These are phyloP conservation scores for Drosophila meridiana DNA, from an alignment of 2,888 invertebrate species.

Conservation along the genomic window DNA sequence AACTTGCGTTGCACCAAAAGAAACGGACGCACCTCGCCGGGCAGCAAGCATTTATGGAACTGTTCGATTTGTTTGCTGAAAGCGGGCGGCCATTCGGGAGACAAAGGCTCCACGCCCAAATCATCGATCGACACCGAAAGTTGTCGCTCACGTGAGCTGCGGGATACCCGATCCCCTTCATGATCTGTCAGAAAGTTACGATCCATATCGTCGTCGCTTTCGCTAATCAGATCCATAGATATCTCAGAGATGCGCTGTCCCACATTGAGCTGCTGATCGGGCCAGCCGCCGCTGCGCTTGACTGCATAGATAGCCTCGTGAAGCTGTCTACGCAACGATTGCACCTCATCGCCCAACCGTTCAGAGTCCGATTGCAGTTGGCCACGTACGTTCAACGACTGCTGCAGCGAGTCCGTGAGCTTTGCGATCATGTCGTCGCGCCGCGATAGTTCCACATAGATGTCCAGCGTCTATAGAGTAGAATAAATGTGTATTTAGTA, in stretches of 20 bases:
- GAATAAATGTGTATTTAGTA: neutral
- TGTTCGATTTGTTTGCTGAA: constrained; percentile 84
- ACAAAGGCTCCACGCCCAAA: constrained; percentile 44
- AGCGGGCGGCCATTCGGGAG: constrained; percentile 65
- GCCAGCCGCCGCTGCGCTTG: constrained; percentile 73
- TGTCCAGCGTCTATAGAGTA: constrained; percentile 88
- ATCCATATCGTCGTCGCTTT: constrained; percentile 84
- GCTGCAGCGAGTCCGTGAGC: constrained; percentile 89
- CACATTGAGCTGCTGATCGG: constrained; percentile 82
- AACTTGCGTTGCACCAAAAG: constrained; percentile 86
- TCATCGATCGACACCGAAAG: constrained; percentile 69
- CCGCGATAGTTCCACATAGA: constrained; percentile 89
- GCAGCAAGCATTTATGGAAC: constrained; percentile 83
- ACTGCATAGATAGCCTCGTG: constrained; percentile 85
- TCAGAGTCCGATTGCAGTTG: constrained; percentile 88
- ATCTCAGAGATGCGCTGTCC: constrained; percentile 84
- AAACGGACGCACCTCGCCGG: constrained; percentile 84
- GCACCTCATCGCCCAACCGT: constrained; percentile 87
- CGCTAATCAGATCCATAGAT: constrained; percentile 85
- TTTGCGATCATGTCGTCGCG: constrained; percentile 91
- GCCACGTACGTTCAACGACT: constrained; percentile 88
- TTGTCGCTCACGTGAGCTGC: constrained; percentile 83
- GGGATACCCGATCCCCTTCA: constrained; percentile 77
- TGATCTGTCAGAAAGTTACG: constrained; percentile 82
- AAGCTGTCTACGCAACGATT: constrained; percentile 85